Evolutionary conservation across 2,113 vertebrate genomes (phyloP), one percentile per base, ranked within the genome.

Genomic region (Sula dactylatra): DNA sequence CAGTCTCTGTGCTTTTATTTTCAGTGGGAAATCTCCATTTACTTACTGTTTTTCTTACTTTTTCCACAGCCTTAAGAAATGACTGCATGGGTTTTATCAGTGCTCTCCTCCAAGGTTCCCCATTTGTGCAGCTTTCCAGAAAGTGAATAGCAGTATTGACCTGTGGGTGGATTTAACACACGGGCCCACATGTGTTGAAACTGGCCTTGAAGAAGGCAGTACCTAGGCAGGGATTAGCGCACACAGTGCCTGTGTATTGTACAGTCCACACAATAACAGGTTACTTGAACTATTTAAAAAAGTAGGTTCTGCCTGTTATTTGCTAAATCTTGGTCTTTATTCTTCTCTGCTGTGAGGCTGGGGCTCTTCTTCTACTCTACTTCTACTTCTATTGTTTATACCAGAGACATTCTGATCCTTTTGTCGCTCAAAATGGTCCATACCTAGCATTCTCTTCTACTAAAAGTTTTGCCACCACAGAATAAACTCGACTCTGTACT

Each of bases 171-270:
- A 19, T 27, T 69, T 69, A 49, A 58, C 5, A 3, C 3, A 7
- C 4, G 34, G 34, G 8, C 40, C 29, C 2, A 2, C 0, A 0
- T 7, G 4, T 58, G 34, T 45, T 62, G 13, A 36, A 67, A 50
- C 17, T 49, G 21, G 27, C 32, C 32, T 47, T 32, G 40, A 49
- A n/a, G 29, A 70, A 19, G 16, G 13, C 10, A 59, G 40, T 17
- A 12, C 21, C 3, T 4, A 26, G 38, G 26, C 24, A 56, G 61
- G 10, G 67, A 8, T 49, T 5, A 0, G 4, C 17, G 44, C 56
- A 3, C 0, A 1, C 18, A 16, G 11, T 36, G 10, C 10, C 26
- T 47, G 0, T 26, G n/a, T 31, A 5, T 40, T 20, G 10, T 56
- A 32, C 8, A 31, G 42, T 10, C 22, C 24, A n/a, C 16, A 38